These are phyloP conservation scores for Hirudinaria manillensis DNA, from an alignment of 2,888 invertebrate genomes.

Conservation along the genomic window DNA sequence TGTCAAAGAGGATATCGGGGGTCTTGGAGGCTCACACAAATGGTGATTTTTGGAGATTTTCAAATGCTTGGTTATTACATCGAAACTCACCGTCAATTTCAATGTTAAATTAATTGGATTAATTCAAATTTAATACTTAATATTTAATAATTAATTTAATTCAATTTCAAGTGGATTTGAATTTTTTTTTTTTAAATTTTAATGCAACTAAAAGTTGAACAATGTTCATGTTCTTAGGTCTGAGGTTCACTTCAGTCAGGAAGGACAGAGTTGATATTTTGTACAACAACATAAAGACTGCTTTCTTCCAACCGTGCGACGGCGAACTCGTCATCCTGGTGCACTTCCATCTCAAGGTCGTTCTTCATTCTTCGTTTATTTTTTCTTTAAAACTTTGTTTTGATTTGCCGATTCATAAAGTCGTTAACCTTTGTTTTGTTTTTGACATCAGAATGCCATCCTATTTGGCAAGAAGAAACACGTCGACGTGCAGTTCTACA, in stretches of 20 bases:
- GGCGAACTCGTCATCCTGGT: conserved; percentile 98
- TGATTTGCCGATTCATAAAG: background rate
- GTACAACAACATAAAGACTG: conserved; percentile 98
- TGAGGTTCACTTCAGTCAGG: conserved; percentile 90
- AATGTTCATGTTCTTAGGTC: conserved; percentile 50
- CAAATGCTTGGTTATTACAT: too few relatives aligned
- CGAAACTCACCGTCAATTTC: background rate
- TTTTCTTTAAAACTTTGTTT: too few relatives aligned
- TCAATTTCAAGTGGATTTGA: background rate
- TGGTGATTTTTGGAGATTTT: conserved; percentile 61
- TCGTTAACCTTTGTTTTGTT: background rate
- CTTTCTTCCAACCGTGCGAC: conserved; percentile 98
- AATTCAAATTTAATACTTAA: background rate
- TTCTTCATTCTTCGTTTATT: background rate
- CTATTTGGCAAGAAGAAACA: conserved; percentile 99
- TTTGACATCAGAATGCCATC: conserved; percentile 72
- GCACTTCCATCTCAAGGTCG: conserved; percentile 89
- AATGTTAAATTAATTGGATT: background rate
- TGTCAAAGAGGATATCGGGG: conserved; percentile 72
- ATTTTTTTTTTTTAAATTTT: background rate
- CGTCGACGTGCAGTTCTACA: conserved; percentile 97
- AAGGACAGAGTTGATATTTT: conserved; percentile 98
- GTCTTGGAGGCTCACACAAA: conserved; percentile 86
- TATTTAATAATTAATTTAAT: background rate
- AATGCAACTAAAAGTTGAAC: too few relatives aligned